phyloP scores from a whole-genome alignment of 2,888 invertebrate species.

The Phytoseiulus persimilis region DNA sequence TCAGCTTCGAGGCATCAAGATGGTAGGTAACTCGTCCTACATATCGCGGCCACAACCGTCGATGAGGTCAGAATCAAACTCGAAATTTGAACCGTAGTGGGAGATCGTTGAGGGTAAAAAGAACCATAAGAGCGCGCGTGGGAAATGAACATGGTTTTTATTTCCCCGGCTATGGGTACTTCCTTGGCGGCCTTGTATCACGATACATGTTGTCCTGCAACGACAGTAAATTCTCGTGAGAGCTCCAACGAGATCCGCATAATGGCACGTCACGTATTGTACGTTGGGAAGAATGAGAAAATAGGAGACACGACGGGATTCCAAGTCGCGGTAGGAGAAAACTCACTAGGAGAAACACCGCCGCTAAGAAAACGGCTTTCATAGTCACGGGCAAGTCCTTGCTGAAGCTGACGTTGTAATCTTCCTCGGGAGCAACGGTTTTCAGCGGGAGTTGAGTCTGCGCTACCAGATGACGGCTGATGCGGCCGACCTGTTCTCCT shows the following conservation, averaged over 20 bases:
- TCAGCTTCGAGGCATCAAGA: too few species aligned
- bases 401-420: conserved; percentile 17
- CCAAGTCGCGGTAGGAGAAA: background rate
- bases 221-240: background rate
- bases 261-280: too few species aligned
- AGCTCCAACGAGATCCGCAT: too few species aligned
- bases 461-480: background rate
- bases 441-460: background rate
- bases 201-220: background rate
- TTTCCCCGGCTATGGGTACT: background rate
- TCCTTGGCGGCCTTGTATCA: background rate
- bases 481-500: conserved; percentile 29
- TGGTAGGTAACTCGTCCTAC: too few species aligned
- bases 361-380: conserved; percentile 15
- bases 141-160: background rate
- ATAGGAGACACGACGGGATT: too few species aligned
- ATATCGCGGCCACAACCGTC: too few species aligned
- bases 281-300: too few species aligned
- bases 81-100: too few species aligned
- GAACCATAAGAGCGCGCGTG: too few species aligned
- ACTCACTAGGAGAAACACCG: conserved; percentile 12
- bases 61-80: too few species aligned
- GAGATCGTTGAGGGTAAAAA: too few species aligned
- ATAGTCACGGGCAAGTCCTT: conserved; percentile 23
- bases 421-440: background rate